phyloP scores from a whole-genome alignment of 2,797 vertebrate genomes.

The Syngnathus acus region DNA sequence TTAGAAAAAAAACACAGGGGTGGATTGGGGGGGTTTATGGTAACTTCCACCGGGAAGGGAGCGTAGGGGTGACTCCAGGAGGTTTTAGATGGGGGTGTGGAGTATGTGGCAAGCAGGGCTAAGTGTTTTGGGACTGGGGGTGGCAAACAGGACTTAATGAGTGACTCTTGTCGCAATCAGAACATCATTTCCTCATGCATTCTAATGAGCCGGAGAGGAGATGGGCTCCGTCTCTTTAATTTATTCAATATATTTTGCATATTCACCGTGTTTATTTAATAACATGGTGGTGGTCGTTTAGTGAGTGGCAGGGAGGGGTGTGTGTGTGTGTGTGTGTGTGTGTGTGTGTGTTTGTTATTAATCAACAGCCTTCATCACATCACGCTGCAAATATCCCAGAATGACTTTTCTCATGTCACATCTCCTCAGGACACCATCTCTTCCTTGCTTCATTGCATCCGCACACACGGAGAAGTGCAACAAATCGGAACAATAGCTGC shows the following conservation, averaged over 20 bases:
- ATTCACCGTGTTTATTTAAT: slow-evolving; percentile 70
- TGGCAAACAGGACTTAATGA: slow-evolving; percentile 67
- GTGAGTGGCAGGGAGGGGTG: background rate
- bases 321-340: background rate
- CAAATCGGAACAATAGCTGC: slow-evolving; percentile 60
- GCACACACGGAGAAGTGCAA: slow-evolving; percentile 42
- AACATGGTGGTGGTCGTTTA: slow-evolving; percentile 28
- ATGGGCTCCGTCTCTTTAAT: slow-evolving; percentile 56
- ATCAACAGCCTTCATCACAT: slow-evolving; percentile 63
- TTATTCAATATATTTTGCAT: slow-evolving; percentile 71
- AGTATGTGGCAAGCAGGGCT: slow-evolving; percentile 49
- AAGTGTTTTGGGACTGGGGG: slow-evolving; percentile 54
- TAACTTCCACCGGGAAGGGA: slow-evolving; percentile 45
- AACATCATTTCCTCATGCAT: slow-evolving; percentile 65
- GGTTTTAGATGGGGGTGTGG: slow-evolving; percentile 55
- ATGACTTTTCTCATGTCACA: slow-evolving; percentile 45
- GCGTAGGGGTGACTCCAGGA: slow-evolving; percentile 49
- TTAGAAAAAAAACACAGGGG: slow-evolving; percentile 36
- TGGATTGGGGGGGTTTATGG: slow-evolving; percentile 31
- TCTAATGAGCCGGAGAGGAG: slow-evolving; percentile 65
- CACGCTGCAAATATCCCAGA: slow-evolving; percentile 35
- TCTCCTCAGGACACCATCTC: slow-evolving; percentile 44
- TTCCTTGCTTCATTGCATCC: slow-evolving; percentile 54
- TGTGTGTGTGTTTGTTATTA: slow-evolving; percentile 30
- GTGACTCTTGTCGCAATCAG: slow-evolving; percentile 70